phyloP scores from a whole-genome alignment of 2,113 vertebrate species.

The Microtus richardsoni region DNA sequence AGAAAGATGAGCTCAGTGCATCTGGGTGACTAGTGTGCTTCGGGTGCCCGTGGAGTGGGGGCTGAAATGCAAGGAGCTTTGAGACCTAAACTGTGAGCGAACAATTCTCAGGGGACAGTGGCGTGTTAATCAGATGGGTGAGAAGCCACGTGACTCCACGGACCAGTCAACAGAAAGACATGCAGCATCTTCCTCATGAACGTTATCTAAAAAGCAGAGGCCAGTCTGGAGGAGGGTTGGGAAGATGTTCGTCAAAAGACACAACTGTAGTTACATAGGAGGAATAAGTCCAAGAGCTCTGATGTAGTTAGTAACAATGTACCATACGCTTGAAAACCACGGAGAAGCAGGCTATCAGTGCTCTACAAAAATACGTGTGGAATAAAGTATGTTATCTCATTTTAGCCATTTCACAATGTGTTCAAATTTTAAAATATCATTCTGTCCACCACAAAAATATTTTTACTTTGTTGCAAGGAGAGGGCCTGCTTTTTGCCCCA shows the following conservation, averaged over 20 bases:
- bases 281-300: too few relatives aligned
- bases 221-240: background rate
- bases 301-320: too few relatives aligned
- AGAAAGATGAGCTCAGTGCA: background rate
- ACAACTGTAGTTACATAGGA: background rate
- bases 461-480: too few relatives aligned
- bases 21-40: background rate
- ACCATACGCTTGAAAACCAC: too few relatives aligned
- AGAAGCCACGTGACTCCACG: background rate
- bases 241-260: background rate
- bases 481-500: too few relatives aligned
- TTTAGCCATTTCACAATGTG: too few relatives aligned
- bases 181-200: background rate
- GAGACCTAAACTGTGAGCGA: background rate
- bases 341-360: too few relatives aligned
- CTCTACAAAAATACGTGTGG: too few relatives aligned
- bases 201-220: background rate
- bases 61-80: background rate
- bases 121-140: background rate
- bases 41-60: background rate
- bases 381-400: too few relatives aligned
- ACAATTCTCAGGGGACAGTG: background rate
- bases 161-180: background rate
- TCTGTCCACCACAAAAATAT: too few relatives aligned
- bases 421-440: too few relatives aligned